Evolutionary conservation across 2,113 vertebrate genomes (phyloP).

Genomic region (Phycodurus eques): DNA sequence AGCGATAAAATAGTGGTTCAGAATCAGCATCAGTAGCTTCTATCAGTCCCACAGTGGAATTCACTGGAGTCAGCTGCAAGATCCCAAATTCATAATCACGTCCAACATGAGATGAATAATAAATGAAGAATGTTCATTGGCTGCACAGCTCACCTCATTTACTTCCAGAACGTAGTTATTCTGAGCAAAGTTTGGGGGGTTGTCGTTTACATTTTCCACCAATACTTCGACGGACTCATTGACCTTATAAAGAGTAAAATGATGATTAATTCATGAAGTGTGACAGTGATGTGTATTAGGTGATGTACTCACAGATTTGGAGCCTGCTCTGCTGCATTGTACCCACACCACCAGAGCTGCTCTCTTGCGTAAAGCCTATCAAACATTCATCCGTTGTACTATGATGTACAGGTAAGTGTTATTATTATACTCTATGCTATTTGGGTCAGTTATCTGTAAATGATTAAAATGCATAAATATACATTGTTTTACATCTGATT

Average conservation of each 20-base stretch:
- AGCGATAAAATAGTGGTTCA: conserved; percentile 65
- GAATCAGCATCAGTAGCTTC: conserved; percentile 71
- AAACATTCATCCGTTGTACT: not conserved
- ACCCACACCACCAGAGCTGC: conserved; percentile 64
- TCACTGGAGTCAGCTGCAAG: conserved; percentile 66
- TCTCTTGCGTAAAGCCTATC: not conserved
- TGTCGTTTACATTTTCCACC: conserved; percentile 73
- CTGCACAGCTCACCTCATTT: conserved; percentile 66
- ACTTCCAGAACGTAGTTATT: conserved; percentile 63
- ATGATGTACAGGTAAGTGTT: not conserved
- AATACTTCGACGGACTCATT: conserved; percentile 60
- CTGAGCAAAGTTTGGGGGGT: conserved; percentile 69
- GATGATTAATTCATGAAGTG: not conserved
- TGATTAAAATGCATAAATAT: too few species aligned
- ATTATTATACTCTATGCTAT: not conserved
- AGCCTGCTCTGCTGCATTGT: conserved; percentile 63
- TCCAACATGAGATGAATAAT: not conserved
- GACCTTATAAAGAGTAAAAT: conserved; percentile 44
- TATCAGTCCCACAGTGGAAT: conserved; percentile 61
- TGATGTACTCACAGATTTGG: conserved; percentile 64
- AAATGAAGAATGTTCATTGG: not conserved
- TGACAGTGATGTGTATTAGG: not conserved
- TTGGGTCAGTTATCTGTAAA: too few species aligned
- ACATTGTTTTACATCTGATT: too few species aligned
- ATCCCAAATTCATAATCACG: conserved; percentile 4